phyloP scores from a whole-genome alignment of 23 tunicate species.

The Halocynthia roretzi region DNA sequence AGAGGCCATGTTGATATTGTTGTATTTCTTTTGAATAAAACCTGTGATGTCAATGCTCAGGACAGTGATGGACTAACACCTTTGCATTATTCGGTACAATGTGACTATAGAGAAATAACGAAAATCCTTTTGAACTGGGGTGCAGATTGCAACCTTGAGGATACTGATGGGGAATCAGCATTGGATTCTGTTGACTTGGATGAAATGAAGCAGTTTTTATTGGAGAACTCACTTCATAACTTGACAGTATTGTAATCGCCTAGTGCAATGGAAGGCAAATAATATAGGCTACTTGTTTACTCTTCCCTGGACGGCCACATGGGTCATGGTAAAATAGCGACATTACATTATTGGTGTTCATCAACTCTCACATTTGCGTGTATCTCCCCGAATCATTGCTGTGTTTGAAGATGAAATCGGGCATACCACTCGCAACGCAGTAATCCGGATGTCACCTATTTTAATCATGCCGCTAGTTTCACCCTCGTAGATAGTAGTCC shows the following conservation, averaged over 20 bases:
- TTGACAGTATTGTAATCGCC: background rate
- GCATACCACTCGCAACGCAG: no score
- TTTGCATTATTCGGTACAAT: constrained; percentile 65
- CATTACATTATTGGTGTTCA: no score
- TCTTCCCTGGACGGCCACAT: no score
- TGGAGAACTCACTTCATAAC: no score
- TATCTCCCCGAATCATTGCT: no score
- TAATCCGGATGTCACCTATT: no score
- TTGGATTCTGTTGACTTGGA: constrained; percentile 28
- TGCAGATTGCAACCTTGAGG: constrained; percentile 32
- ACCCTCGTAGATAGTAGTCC: no score
- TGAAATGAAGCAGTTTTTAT: constrained; percentile 1
- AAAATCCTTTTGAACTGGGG: constrained; percentile 21
- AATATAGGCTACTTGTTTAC: no score
- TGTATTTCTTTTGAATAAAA: constrained; percentile 35
- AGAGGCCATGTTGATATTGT: constrained; percentile 56
- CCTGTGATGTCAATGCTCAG: constrained; percentile 38
- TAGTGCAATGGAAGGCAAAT: background rate
- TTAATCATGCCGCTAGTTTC: no score
- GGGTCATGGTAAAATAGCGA: no score
- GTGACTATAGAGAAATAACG: constrained; percentile 45
- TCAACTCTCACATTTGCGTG: no score
- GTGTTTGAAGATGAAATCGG: no score
- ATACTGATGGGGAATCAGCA: constrained; percentile 50
- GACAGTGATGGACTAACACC: constrained; percentile 56